phyloP scores from a whole-genome alignment of 1,140 invertebrate species.

The Dendrolimus punctatus region DNA sequence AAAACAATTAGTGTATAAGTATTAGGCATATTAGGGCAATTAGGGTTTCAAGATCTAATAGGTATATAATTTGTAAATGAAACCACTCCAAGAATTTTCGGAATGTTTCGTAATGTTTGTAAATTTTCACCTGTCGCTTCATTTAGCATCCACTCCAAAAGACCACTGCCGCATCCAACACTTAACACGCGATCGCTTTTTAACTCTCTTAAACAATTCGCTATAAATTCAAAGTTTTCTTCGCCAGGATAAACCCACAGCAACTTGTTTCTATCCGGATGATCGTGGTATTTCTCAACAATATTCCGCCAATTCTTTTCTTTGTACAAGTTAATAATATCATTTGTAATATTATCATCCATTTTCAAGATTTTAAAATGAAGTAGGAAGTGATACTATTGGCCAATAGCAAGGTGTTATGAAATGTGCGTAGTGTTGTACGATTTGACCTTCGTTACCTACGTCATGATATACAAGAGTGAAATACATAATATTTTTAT shows the following conservation, averaged over 20 bases:
- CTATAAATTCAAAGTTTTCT: conserved; percentile 53
- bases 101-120: not conserved
- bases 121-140: conserved; percentile 46
- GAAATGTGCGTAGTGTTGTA: too few relatives aligned
- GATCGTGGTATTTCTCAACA: conserved; percentile 40
- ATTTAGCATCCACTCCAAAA: conserved; percentile 65
- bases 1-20: too few relatives aligned
- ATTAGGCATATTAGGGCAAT: too few relatives aligned
- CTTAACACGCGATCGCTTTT: conserved; percentile 47
- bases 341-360: conserved; percentile 33
- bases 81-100: too few relatives aligned
- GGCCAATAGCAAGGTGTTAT: not conserved
- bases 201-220: conserved; percentile 27
- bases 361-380: conserved; percentile 15
- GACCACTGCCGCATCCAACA: conserved; percentile 64
- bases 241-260: conserved; percentile 66
- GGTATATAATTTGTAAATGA: too few relatives aligned
- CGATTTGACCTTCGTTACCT: too few relatives aligned
- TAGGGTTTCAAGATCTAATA: too few relatives aligned
- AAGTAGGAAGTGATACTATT: conserved; percentile 5
- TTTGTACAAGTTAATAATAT: conserved; percentile 32
- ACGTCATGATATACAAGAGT: too few relatives aligned
- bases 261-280: conserved; percentile 50
- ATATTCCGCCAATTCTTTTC: conserved; percentile 56
- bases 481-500: too few relatives aligned